These are phyloP conservation scores for Osmerus eperlanus DNA, from an alignment of 2,113 vertebrate species.

Conservation along the genomic window DNA sequence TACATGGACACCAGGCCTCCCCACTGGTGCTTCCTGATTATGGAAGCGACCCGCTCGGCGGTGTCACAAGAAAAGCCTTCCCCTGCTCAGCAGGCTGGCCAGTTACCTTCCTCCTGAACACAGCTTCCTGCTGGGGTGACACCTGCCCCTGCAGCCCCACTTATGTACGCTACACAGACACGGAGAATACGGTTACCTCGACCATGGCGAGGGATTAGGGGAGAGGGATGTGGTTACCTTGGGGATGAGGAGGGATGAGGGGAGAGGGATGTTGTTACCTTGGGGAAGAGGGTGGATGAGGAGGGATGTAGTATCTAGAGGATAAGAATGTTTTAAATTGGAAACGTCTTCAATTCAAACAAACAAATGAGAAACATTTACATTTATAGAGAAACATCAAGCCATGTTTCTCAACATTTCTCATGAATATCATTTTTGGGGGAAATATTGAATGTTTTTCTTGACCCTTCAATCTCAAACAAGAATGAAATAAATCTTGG, in stretches of 20 bases:
- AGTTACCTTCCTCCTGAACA: background rate
- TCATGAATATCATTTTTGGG: background rate
- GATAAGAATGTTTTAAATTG: constrained; percentile 7
- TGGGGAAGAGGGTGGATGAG: constrained; percentile 21
- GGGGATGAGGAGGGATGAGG: background rate
- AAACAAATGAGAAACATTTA: too few species aligned
- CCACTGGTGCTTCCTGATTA: background rate
- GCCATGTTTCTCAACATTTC: too few species aligned
- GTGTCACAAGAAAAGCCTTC: background rate
- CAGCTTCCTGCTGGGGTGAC: background rate
- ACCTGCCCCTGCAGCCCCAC: background rate
- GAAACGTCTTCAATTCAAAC: constrained; percentile 21
- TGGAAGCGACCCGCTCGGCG: background rate
- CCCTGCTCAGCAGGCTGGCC: too few species aligned
- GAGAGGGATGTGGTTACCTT: too few species aligned
- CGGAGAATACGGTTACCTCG: background rate
- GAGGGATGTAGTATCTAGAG: constrained; percentile 49
- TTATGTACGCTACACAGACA: background rate
- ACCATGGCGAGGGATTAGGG: too few species aligned
- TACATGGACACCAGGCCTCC: background rate
- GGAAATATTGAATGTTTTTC: background rate
- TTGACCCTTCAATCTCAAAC: too few species aligned
- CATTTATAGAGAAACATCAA: too few species aligned
- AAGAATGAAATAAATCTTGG: too few species aligned
- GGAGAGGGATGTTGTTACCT: background rate